phyloP scores from a whole-genome alignment of 2,113 vertebrate genomes.

The Poeciliopsis prolifica region DNA sequence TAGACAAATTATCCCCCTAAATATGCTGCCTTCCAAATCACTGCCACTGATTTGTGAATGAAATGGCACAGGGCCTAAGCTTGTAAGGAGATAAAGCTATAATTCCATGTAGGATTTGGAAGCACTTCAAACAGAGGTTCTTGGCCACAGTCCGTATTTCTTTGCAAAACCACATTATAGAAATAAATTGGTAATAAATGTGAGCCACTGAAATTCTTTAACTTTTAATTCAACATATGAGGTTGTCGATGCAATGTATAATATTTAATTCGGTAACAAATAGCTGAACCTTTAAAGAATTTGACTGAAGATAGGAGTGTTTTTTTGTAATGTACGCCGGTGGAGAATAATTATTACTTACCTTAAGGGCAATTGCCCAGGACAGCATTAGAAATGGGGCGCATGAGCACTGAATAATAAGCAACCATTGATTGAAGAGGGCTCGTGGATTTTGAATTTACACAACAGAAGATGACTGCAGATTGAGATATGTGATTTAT shows the following conservation, averaged over 20 bases:
- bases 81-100: constrained; percentile 31
- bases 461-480: background rate
- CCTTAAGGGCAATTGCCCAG: background rate
- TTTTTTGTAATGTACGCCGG: background rate
- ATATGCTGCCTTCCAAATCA: constrained; percentile 28
- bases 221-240: background rate
- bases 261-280: background rate
- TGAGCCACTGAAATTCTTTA: background rate
- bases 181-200: too few relatives aligned
- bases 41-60: constrained; percentile 44
- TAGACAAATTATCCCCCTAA: constrained; percentile 44
- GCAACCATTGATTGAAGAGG: background rate
- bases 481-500: background rate
- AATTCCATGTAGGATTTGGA: constrained; percentile 34
- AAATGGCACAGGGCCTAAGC: constrained; percentile 28
- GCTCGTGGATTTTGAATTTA: background rate
- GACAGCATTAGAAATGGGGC: background rate
- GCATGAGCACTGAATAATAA: background rate
- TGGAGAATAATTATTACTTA: background rate
- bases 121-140: constrained; percentile 9
- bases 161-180: background rate
- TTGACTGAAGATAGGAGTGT: background rate
- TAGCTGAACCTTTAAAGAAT: background rate
- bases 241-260: background rate
- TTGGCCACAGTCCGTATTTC: background rate